Conservation (phyloP, 2,888 invertebrate genomes). For the Scrobipalpa atriplicella region DNA sequence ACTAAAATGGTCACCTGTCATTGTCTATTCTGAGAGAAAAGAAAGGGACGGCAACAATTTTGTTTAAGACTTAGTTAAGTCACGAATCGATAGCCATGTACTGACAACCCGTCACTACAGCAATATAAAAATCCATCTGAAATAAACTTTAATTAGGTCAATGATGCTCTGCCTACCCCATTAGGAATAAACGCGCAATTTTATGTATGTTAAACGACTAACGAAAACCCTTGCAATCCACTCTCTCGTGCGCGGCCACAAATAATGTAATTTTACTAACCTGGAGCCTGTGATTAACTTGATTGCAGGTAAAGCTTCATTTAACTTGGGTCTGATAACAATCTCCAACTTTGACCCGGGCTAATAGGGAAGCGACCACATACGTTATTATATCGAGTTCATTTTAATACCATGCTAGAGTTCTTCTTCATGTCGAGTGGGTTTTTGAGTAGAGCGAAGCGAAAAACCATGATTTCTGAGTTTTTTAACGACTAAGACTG, state of each 20-base stretch:
- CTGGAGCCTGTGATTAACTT: constrained; percentile 16
- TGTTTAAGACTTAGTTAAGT: too few species aligned
- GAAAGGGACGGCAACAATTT: too few species aligned
- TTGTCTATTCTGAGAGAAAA: too few species aligned
- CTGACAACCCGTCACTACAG: too few species aligned
- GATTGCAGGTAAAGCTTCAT: constrained; percentile 25
- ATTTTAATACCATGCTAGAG: neutral
- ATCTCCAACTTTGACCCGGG: constrained; percentile 19
- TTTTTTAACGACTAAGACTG: too few species aligned
- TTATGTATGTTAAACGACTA: neutral
- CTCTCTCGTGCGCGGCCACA: neutral
- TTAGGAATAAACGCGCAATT: too few species aligned
- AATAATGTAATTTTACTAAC: constrained; percentile 22
- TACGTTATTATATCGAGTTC: neutral
- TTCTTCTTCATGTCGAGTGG: neutral
- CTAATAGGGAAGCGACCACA: constrained; percentile 14
- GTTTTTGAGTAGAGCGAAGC: neutral
- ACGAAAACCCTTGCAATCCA: neutral
- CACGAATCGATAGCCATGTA: too few species aligned
- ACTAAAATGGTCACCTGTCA: too few species aligned
- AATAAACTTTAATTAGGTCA: too few species aligned
- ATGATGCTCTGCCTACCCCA: too few species aligned
- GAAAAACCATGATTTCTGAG: neutral
- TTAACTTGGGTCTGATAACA: constrained; percentile 26
- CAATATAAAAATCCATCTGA: too few species aligned